Base-by-base conservation (phyloP, 30 jellyfish, hydroid and myxozoan species). In the Rhopilema esculentum region DNA sequence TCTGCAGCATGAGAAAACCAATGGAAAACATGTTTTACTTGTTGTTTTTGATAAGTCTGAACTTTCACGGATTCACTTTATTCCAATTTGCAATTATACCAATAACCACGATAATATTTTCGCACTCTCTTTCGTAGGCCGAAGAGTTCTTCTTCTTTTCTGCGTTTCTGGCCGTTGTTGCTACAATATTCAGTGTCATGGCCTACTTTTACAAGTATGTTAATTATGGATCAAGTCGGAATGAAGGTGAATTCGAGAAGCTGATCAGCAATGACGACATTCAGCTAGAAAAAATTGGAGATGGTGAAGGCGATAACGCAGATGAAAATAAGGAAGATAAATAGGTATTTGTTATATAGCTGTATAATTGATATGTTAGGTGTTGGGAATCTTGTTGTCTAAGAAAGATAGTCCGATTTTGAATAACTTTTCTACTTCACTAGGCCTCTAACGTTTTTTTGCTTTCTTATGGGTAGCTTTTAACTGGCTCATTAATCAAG, bases 101-200 rank as follows among this genome's bases (percentile, higher is more conserved):
- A 12, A 2, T 40, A 6, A 12, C 12, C 6, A 40, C 57, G 9
- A 40, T 40, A 12, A 2, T 40, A 12, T 40, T 40, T 40, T 40
- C 12, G 6, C 57, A 2, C 12, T 28, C 29, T 49, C 22, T 28
- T 31, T 86, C 73, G 28, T 83, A 97, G 99, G 99, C 99, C 0
- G 86, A 80, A 52, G 99, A 97, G 61, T 93, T 97, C 93, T 92
- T 84, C 90, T 90, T 92, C 93, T 97, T 97, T 65, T 95, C 98
- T 50, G 97, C 95, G 20, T 89, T 97, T 32, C 82, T 93, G 63
- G 97, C 98, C 7, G 97, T 97, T 2, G 98, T 94, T 23, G 90
- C 96, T 1, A 87, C 85, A 24, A 90, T 97, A 57, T 97, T 97
- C 78, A 89, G 98, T 67, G 57, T 97, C 0, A 97, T 97, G 98